These are phyloP conservation scores for Drosophila flavopinicola DNA, from an alignment of 2,888 invertebrate species.

Conservation along the genomic window DNA sequence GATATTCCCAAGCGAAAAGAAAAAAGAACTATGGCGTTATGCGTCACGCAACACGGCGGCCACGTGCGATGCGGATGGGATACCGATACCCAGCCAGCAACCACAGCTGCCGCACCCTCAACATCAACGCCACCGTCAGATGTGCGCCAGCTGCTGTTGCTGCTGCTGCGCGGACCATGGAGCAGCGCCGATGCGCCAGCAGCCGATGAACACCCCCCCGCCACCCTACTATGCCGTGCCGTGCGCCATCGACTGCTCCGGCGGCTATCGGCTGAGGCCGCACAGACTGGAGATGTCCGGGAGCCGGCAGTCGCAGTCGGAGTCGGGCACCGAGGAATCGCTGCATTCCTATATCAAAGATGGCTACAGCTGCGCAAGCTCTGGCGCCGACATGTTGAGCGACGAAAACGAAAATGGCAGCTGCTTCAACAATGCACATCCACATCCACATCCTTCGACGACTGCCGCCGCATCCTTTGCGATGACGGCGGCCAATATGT, in stretches of 20 bases:
- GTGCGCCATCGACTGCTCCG: constrained; percentile 61
- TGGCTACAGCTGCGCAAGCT: constrained; percentile 80
- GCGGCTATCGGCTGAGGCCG: constrained; percentile 42
- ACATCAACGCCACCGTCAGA: constrained; percentile 81
- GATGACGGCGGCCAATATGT: constrained; percentile 71
- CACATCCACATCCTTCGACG: not conserved
- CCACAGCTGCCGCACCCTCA: constrained; percentile 81
- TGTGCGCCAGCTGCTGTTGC: constrained; percentile 30
- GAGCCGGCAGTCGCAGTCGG: too few relatives aligned
- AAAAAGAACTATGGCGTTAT: constrained; percentile 84
- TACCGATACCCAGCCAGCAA: constrained; percentile 76
- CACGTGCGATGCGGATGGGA: constrained; percentile 71
- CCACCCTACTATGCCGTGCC: constrained; percentile 62
- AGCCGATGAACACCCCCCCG: constrained; percentile 54
- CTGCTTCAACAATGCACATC: constrained; percentile 19
- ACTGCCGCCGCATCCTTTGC: constrained; percentile 52
- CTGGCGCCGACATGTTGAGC: constrained; percentile 75
- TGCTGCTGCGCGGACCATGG: constrained; percentile 47
- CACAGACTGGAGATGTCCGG: constrained; percentile 49
- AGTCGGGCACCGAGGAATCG: too few relatives aligned
- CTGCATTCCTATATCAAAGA: constrained; percentile 62
- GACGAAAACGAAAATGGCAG: constrained; percentile 56
- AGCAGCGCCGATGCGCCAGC: constrained; percentile 41
- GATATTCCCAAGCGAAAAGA: constrained; percentile 84
- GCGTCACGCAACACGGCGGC: constrained; percentile 82